Base-by-base conservation (phyloP, 2,888 invertebrate genomes). In the Pteria penguin region DNA sequence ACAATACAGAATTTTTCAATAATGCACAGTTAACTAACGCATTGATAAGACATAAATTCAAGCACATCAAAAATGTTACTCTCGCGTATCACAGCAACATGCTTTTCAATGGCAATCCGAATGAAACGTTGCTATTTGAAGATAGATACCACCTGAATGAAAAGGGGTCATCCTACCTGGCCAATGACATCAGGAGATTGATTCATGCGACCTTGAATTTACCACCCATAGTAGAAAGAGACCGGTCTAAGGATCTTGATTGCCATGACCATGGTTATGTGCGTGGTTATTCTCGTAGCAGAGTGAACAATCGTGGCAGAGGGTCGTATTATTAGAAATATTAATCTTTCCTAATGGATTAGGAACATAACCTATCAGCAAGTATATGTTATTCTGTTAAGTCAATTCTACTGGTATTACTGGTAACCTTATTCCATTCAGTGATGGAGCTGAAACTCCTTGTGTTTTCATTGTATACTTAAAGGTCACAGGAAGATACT, bases 1-100 rank as follows among this genome's bases (percentile, higher is more conserved):
- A 69, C 22, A 1, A 29, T 5, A 69, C 60, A 32, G 36, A 60
- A n/a, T 4, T 36, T 60, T 69, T 31, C 8, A 69, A 27, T 26
- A 69, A 58, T 60, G 69, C 27, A 2, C 60, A 58, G 26, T 54
- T 58, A 36, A 69, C 55, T 11, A 69, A 69, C 36, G 69, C 58
- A 4, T 27, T 69, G 24, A 14, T 68, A 8, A 68, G 54, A 24
- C 68, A 68, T 29, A 68, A 68, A 26, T 68, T 31, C 54, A 18
- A 24, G 14, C 32, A 54, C 14, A 27, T 32, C 18, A 31, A 57
- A 22, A 68, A 57, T 18, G 32, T 68, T n/a, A 11, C 54, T 18
- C 31, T 68, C 5, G 68, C 33, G 14, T 33, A 68, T 27, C 68
- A 68, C 57, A 60, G 24, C 26, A 69, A 69, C n/a, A 36, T 69